Conservation (phyloP, 2,888 invertebrate species). For the Lochmaea capreae region DNA sequence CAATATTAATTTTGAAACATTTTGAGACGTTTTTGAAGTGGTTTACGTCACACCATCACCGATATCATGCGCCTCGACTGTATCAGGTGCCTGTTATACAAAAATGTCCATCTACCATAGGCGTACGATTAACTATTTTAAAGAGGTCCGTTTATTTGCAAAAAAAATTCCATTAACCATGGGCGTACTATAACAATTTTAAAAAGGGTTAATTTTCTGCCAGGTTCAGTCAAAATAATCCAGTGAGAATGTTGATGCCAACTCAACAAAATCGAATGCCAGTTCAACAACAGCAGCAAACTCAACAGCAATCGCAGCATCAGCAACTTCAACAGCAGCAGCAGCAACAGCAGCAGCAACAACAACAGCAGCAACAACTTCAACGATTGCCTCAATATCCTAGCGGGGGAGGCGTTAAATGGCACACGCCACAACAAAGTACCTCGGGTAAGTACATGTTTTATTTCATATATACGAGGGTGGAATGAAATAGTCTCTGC, state of each 20-base stretch:
- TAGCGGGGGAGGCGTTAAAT: conserved; percentile 66
- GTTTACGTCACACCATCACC: too few relatives aligned
- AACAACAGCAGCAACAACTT: conserved; percentile 51
- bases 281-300: conserved; percentile 50
- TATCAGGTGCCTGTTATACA: too few relatives aligned
- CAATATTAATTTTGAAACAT: neutral
- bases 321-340: conserved; percentile 50
- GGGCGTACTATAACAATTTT: too few relatives aligned
- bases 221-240: conserved; percentile 34
- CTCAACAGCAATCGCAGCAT: conserved; percentile 48
- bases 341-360: conserved; percentile 49
- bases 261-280: conserved; percentile 50
- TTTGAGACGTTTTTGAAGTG: neutral
- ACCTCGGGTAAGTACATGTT: conserved; percentile 40
- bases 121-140: too few relatives aligned
- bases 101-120: too few relatives aligned
- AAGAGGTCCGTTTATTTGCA: too few relatives aligned
- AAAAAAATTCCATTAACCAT: too few relatives aligned
- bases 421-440: conserved; percentile 80
- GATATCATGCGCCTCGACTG: too few relatives aligned
- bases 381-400: conserved; percentile 44
- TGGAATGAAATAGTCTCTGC: neutral
- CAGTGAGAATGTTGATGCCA: conserved; percentile 32
- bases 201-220: too few relatives aligned
- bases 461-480: neutral